Evolutionary conservation across 2,797 vertebrate genomes (phyloP).

Genomic region (Carcharodon carcharias): DNA sequence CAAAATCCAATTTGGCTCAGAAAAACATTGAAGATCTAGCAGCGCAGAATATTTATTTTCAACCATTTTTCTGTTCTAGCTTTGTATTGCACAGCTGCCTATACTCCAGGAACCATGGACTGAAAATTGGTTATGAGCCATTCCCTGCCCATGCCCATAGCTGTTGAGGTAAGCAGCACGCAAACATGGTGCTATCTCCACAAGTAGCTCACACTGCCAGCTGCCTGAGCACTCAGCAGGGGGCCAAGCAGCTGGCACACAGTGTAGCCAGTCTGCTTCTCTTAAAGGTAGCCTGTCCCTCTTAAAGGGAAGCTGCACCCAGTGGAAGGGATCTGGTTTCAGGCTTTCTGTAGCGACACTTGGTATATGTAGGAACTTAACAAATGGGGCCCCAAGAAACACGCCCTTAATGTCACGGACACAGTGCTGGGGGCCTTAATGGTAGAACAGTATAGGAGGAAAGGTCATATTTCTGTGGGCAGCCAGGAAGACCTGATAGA

Average conservation of each 20-base stretch:
- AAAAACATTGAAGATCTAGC: not conserved
- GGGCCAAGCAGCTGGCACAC: not conserved
- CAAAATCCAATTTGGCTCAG: constrained; percentile 33
- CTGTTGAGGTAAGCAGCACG: not conserved
- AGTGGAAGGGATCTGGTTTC: no score
- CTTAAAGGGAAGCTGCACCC: not conserved
- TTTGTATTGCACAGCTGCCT: not conserved
- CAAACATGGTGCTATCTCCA: not conserved
- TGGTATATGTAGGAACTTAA: no score
- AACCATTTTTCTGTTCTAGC: not conserved
- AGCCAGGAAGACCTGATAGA: no score
- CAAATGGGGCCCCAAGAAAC: no score
- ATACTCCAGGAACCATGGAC: not conserved
- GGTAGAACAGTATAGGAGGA: no score
- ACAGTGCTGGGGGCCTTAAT: no score
- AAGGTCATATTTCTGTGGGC: no score
- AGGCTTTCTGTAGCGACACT: no score
- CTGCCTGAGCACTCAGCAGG: not conserved
- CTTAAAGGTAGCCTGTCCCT: not conserved
- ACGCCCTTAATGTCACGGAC: no score
- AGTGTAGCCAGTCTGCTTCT: not conserved
- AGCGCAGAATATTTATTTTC: not conserved
- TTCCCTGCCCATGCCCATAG: not conserved
- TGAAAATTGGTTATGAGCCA: not conserved
- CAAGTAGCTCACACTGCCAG: not conserved